Evolutionary conservation across 2,113 vertebrate species (phyloP), one percentile per base, ranked within the genome.

Genomic region (Calonectris borealis): DNA sequence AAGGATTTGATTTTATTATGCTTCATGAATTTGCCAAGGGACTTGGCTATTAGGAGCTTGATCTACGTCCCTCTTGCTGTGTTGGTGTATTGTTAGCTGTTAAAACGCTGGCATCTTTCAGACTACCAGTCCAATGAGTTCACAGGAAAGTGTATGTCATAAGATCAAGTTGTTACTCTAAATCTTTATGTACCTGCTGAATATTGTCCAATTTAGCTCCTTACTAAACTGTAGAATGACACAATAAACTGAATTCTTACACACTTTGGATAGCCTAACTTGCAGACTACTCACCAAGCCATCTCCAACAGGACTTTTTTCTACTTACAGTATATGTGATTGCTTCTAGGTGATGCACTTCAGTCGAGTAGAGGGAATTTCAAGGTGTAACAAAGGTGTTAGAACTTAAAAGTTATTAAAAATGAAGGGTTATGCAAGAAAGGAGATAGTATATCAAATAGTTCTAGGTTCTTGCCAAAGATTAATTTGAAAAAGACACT

Each of bases 11-110:
- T 94, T 96, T 93, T 86, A 44, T 92, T 90, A 92, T 71, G 73
- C 92, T 92, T 96, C 76, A 42, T 93, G 87, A 93, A 87, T 96
- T 96, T 94, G 92, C 71, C 81, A 60, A 32, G 95, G 93, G 95
- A 85, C 79, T 54, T 8, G 5, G 64, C 69, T 96, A 72, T 96
- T 93, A 91, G 54, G 58, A 66, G 81, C 36, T 9, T 84, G 77
- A 44, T 87, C 85, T 96, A 25, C 66, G 52, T 22, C 73, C 57
- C 52, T 76, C 27, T 71, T 80, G 61, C 57, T 71, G 32, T 48
- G 51, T 46, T 65, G 61, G n/a, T 70, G 38, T 44, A 7, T 13
- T 20, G 38, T 68, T 93, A 84, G 76, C 83, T 44, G 40, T 61
- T 93, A 20, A 32, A 54, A 16, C 12, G n/a, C 88, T 49, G 62